Percentiles rank a stretch among this genome's conserved stretches.
These are phyloP conservation scores for Dryas iulia DNA, from an alignment of 1,140 invertebrate species.

Conservation along the genomic window DNA sequence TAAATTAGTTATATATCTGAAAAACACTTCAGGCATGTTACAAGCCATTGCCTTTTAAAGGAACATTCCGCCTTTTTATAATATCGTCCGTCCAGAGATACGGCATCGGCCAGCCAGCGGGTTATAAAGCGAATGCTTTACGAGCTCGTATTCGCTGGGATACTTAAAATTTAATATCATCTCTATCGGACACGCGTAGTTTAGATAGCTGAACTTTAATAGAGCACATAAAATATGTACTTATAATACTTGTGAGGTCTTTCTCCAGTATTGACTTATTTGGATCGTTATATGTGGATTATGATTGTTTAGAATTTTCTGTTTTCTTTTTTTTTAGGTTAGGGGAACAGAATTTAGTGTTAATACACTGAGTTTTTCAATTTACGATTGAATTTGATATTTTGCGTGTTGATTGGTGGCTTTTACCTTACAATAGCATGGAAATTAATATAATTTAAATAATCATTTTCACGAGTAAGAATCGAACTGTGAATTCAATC, in stretches of 20 bases:
- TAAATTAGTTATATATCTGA: neutral
- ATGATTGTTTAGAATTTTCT: too few relatives aligned
- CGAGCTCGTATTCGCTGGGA: conserved; percentile 19
- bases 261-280: neutral
- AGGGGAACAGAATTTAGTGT: too few relatives aligned
- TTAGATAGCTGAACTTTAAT: conserved; percentile 24
- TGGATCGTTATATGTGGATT: neutral
- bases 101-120: neutral
- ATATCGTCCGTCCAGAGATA: conserved; percentile 6
- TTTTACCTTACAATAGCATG: too few relatives aligned
- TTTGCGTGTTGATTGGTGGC: too few relatives aligned
- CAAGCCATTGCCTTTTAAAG: conserved; percentile 4
- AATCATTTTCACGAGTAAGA: too few relatives aligned
- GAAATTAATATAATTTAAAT: too few relatives aligned
- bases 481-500: too few relatives aligned
- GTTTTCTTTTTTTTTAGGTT: too few relatives aligned
- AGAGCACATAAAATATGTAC: conserved; percentile 14
- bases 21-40: neutral
- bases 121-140: conserved; percentile 28
- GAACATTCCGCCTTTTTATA: conserved; percentile 8
- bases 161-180: conserved; percentile 28
- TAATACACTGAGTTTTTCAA: too few relatives aligned
- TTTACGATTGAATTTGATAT: too few relatives aligned
- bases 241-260: conserved; percentile 4
- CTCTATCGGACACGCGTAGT: conserved; percentile 22